Percentiles rank a stretch among this genome's conserved stretches.
phyloP scores from a whole-genome alignment of 2,888 invertebrate species.

The Agapostemon virescens region DNA sequence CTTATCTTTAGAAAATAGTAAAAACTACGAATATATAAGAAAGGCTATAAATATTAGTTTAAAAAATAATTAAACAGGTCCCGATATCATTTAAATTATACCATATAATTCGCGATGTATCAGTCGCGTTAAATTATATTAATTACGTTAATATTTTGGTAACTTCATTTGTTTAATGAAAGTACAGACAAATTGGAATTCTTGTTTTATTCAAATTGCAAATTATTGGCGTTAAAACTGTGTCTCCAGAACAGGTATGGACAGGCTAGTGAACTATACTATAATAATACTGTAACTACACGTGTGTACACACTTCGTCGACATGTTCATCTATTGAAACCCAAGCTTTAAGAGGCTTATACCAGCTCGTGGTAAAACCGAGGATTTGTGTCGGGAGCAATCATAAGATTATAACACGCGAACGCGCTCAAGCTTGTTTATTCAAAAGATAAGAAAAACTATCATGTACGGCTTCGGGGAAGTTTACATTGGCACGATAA shows the following conservation, averaged over 20 bases:
- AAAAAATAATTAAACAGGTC: background rate
- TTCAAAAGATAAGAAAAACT: constrained; percentile 15
- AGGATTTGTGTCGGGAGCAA: constrained; percentile 40
- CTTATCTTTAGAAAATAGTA: background rate
- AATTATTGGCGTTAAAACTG: constrained; percentile 11
- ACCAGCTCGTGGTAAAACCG: constrained; percentile 38
- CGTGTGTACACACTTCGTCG: constrained; percentile 8
- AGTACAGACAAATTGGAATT: background rate
- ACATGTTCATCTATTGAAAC: constrained; percentile 38
- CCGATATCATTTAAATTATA: background rate
- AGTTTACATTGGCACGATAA: background rate
- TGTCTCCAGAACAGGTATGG: background rate
- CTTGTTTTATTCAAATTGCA: background rate
- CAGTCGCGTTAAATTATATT: background rate
- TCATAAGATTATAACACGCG: constrained; percentile 37
- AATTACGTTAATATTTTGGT: background rate
- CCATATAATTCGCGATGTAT: background rate
- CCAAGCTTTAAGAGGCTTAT: constrained; percentile 43
- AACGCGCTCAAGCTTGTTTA: constrained; percentile 29
- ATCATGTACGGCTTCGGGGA: background rate
- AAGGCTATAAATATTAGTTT: background rate
- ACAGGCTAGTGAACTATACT: background rate
- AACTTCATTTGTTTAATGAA: background rate
- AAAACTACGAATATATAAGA: background rate
- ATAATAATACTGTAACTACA: background rate